A percentile compares a stretch with the other conserved stretches of the same genome.
Evolutionary conservation across 1,140 invertebrate genomes (phyloP).

Genomic region (Linepithema humile): DNA sequence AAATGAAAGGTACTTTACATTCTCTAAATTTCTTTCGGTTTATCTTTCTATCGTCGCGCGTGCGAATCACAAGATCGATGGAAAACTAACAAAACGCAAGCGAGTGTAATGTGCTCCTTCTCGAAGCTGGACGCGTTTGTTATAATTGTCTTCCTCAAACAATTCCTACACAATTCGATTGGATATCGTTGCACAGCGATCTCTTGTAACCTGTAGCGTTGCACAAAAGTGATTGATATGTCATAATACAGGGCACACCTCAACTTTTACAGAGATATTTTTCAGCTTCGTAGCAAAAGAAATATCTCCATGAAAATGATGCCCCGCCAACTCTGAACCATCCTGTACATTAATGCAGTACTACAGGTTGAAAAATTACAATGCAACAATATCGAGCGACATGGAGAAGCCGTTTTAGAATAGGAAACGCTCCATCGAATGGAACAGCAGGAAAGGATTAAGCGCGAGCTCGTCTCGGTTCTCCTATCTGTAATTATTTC

Average conservation of each 20-base stretch:
- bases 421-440: neutral
- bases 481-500: slow-evolving; percentile 17
- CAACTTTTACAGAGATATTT: neutral
- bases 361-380: neutral
- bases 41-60: neutral
- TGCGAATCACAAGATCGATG: neutral
- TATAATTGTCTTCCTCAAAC: slow-evolving; percentile 59
- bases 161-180: neutral
- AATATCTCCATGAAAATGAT: neutral
- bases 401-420: neutral
- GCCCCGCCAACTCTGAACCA: neutral
- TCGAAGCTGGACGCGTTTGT: slow-evolving; percentile 66
- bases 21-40: neutral
- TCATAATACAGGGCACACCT: neutral
- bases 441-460: neutral
- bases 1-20: neutral
- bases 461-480: neutral
- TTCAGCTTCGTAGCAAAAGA: neutral
- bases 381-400: slow-evolving; percentile 15
- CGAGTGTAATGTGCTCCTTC: slow-evolving; percentile 4
- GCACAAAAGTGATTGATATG: slow-evolving; percentile 29
- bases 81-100: neutral
- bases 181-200: neutral
- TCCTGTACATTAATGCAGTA: neutral
- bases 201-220: neutral